Evolutionary conservation across 2,113 vertebrate species (phyloP).

Genomic region (Cathartes aura): DNA sequence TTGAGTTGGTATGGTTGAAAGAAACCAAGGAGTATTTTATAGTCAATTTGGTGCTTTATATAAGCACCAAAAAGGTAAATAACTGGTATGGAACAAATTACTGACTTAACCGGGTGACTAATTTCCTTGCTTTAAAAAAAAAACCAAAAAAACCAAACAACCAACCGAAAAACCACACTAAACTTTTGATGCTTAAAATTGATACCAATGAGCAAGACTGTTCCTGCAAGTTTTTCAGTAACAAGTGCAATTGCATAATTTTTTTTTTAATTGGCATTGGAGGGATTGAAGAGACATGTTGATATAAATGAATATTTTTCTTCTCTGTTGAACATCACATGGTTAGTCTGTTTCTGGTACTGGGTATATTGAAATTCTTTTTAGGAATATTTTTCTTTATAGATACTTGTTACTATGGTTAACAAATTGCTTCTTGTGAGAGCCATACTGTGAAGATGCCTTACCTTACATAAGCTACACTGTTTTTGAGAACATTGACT

Average conservation of each 20-base stretch:
- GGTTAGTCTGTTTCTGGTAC: not conserved
- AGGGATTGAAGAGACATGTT: not conserved
- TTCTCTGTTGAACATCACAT: not conserved
- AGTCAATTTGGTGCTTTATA: slow-evolving; percentile 72
- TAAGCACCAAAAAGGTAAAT: slow-evolving; percentile 72
- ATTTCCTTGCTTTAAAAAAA: not conserved
- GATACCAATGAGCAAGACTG: not conserved
- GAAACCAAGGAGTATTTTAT: slow-evolving; percentile 73
- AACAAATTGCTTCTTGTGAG: not conserved
- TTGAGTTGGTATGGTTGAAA: slow-evolving; percentile 71
- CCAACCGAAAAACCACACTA: no score
- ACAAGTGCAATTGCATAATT: not conserved
- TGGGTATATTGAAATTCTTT: not conserved
- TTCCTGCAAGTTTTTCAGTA: not conserved
- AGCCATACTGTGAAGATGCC: not conserved
- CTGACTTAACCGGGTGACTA: not conserved
- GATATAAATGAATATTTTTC: not conserved
- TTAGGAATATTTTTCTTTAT: not conserved
- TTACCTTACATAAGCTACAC: not conserved
- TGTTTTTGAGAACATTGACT: not conserved
- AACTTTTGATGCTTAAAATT: not conserved
- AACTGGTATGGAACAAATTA: slow-evolving; percentile 75
- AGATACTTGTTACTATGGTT: not conserved
- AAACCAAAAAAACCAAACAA: no score
- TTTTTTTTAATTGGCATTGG: not conserved